Evolutionary conservation across 2,797 vertebrate genomes (phyloP).

Genomic region (Moxostoma hubbsi): DNA sequence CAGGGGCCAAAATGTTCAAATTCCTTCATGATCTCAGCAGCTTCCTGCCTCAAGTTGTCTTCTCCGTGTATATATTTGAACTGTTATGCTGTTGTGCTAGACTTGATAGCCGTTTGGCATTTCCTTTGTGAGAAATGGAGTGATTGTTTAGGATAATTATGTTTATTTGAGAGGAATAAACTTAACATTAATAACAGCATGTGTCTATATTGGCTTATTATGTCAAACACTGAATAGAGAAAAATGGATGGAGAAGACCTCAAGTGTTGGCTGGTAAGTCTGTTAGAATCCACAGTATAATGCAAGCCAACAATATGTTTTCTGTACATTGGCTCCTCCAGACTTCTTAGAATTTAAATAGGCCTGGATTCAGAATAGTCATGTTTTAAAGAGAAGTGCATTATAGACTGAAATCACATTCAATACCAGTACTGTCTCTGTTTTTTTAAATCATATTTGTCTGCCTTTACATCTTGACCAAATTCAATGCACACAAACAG

Average conservation of each 20-base stretch:
- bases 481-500: constrained; percentile 39
- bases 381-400: background rate
- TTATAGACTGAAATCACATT: background rate
- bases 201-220: background rate
- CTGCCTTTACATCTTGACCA: constrained; percentile 5
- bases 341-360: background rate
- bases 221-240: background rate
- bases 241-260: background rate
- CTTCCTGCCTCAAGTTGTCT: constrained; percentile 71
- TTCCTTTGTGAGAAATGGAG: constrained; percentile 70
- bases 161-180: constrained; percentile 1
- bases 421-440: constrained; percentile 9
- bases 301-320: background rate
- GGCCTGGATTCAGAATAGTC: background rate
- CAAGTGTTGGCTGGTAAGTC: background rate
- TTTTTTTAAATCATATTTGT: background rate
- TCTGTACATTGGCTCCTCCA: background rate
- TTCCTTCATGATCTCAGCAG: constrained; percentile 68
- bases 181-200: background rate
- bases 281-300: background rate
- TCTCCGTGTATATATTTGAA: constrained; percentile 63
- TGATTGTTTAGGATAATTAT: constrained; percentile 40
- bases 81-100: constrained; percentile 65
- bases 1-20: constrained; percentile 61
- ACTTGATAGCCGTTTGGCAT: constrained; percentile 67